Evolutionary conservation across 2,888 invertebrate species (phyloP).

Genomic region (Molanna angustata): DNA sequence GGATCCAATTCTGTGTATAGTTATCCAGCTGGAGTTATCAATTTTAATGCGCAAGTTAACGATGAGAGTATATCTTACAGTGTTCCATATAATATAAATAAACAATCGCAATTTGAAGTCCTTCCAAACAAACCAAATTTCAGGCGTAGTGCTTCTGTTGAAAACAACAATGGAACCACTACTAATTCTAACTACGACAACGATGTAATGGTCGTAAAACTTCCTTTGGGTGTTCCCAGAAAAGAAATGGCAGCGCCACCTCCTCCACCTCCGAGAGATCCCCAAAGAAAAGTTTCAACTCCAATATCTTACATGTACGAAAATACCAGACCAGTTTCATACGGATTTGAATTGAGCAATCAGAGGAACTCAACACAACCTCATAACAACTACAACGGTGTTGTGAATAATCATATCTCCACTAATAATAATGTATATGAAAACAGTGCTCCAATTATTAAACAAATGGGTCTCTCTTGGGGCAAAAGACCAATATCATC

Average conservation of each 20-base stretch:
- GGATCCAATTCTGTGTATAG: constrained; percentile 54
- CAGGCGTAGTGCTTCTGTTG: constrained; percentile 40
- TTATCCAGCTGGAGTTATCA: constrained; percentile 52
- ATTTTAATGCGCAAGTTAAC: constrained; percentile 56
- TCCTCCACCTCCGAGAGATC: constrained; percentile 78
- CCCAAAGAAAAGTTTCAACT: constrained; percentile 58
- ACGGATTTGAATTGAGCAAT: constrained; percentile 48
- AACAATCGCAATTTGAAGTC: constrained; percentile 37
- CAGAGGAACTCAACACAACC: constrained; percentile 29
- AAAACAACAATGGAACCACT: constrained; percentile 20
- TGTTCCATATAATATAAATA: constrained; percentile 39
- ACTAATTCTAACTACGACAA: constrained; percentile 43
- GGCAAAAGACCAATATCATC: constrained; percentile 48
- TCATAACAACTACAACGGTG: constrained; percentile 17
- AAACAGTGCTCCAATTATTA: constrained; percentile 13
- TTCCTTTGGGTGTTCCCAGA: constrained; percentile 50
- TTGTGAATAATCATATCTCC: too few relatives aligned
- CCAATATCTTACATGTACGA: constrained; percentile 54
- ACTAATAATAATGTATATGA: constrained; percentile 21
- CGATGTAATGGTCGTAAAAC: constrained; percentile 52
- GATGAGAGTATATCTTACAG: constrained; percentile 55
- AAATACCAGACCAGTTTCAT: constrained; percentile 53
- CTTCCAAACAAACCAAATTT: constrained; percentile 7
- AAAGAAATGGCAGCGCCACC: constrained; percentile 61
- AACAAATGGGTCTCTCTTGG: constrained; percentile 16